Conservation (phyloP, 2,797 vertebrate species). For the Gallinago stenura region DNA sequence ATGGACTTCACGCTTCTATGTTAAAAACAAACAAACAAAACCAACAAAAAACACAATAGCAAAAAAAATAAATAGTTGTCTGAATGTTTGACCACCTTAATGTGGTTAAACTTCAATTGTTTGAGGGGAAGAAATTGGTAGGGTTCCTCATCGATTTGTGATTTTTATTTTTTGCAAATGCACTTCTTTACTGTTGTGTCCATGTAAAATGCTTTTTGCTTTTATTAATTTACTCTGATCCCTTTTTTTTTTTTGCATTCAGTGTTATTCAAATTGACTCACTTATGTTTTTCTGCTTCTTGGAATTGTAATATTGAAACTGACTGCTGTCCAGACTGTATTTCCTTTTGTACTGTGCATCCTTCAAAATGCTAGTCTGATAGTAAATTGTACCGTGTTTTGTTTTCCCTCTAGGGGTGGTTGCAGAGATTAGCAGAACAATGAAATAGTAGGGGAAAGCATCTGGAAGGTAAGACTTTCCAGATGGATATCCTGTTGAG, state of each 20-base stretch:
- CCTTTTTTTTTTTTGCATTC: background rate
- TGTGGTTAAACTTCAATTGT: background rate
- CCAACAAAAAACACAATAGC: too few relatives aligned
- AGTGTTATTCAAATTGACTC: background rate
- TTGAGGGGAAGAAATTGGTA: background rate
- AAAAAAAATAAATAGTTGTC: background rate
- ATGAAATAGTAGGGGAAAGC: conserved; percentile 16
- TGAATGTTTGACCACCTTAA: background rate
- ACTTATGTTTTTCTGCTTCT: background rate
- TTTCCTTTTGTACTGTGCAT: background rate
- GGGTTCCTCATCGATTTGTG: background rate
- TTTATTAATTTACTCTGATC: background rate
- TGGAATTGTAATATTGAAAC: background rate
- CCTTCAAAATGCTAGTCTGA: background rate
- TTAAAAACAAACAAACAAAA: background rate
- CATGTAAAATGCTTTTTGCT: background rate
- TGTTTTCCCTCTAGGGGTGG: conserved; percentile 12
- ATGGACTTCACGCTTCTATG: background rate
- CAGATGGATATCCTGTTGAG: conserved; percentile 56
- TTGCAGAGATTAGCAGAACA: conserved; percentile 34
- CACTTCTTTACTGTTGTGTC: background rate
- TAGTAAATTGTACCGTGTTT: background rate
- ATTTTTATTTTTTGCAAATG: background rate
- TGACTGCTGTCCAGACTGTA: background rate
- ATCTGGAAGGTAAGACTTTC: conserved; percentile 58